Percentiles rank a stretch among this genome's conserved stretches.
Conservation (phyloP, 2,797 vertebrate genomes). For the Eleutherodactylus coqui region DNA sequence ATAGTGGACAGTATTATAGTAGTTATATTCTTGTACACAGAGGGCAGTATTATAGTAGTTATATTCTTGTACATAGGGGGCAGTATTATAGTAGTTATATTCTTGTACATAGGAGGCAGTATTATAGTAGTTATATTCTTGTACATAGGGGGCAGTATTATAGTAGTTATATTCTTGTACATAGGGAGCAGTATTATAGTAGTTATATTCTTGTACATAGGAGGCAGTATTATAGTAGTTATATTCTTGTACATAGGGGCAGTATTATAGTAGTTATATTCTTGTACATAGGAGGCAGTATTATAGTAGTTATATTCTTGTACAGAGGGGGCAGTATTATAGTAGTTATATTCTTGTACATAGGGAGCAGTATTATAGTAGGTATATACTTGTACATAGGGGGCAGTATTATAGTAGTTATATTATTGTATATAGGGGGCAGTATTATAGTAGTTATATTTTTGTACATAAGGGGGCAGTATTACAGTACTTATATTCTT, state of each 20-base stretch:
- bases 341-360: not conserved
- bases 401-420: conserved; percentile 14
- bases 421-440: conserved; percentile 3
- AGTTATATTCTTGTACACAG: conserved; percentile 12
- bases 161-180: conserved; percentile 12
- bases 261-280: conserved; percentile 23
- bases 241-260: conserved; percentile 6
- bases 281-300: conserved; percentile 14
- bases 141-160: conserved; percentile 19
- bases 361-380: conserved; percentile 16
- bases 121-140: conserved; percentile 12
- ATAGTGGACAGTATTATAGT: not conserved
- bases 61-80: conserved; percentile 7
- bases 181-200: conserved; percentile 10
- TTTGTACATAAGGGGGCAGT: not conserved
- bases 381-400: conserved; percentile 5
- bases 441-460: conserved; percentile 20
- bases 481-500: conserved; percentile 24
- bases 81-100: conserved; percentile 14
- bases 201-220: not conserved
- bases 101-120: conserved; percentile 1
- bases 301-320: conserved; percentile 14
- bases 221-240: conserved; percentile 7
- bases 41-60: conserved; percentile 7
- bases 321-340: conserved; percentile 1